These are phyloP conservation scores for Catagonus wagneri DNA, from an alignment of 2,113 vertebrate genomes.

Conservation along the genomic window DNA sequence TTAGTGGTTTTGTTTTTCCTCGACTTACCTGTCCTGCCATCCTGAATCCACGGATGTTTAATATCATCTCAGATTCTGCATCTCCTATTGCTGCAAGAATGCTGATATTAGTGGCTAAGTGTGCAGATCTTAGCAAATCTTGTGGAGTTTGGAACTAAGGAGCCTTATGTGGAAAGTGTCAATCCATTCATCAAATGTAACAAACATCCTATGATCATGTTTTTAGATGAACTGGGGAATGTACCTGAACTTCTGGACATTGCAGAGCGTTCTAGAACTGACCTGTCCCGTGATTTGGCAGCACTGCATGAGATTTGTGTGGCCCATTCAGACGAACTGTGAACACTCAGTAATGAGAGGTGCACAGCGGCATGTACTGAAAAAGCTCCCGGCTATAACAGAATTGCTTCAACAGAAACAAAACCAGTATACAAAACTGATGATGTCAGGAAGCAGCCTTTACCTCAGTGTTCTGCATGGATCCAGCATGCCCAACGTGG, in stretches of 20 bases:
- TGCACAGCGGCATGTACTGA: constrained; percentile 98
- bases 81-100: constrained; percentile 97
- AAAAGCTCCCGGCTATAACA: constrained; percentile 99
- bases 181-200: constrained; percentile 99
- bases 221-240: constrained; percentile 99
- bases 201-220: constrained; percentile 99
- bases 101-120: constrained; percentile 96
- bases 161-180: constrained; percentile 99
- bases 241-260: constrained; percentile 97
- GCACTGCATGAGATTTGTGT: constrained; percentile 97
- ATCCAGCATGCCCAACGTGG: constrained; percentile 91
- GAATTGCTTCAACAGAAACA: constrained; percentile 99
- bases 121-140: constrained; percentile 99
- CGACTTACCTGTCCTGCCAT: constrained; percentile 99
- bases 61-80: constrained; percentile 98
- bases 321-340: constrained; percentile 96
- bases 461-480: constrained; percentile 87
- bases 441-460: constrained; percentile 96
- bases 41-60: constrained; percentile 99
- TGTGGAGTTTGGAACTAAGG: constrained; percentile 99
- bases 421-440: constrained; percentile 97
- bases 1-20: constrained; percentile 99
- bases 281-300: constrained; percentile 96
- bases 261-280: constrained; percentile 95
- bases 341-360: constrained; percentile 97